Evolutionary conservation across 2,797 vertebrate genomes (phyloP).

Genomic region (Syngnathus acus): DNA sequence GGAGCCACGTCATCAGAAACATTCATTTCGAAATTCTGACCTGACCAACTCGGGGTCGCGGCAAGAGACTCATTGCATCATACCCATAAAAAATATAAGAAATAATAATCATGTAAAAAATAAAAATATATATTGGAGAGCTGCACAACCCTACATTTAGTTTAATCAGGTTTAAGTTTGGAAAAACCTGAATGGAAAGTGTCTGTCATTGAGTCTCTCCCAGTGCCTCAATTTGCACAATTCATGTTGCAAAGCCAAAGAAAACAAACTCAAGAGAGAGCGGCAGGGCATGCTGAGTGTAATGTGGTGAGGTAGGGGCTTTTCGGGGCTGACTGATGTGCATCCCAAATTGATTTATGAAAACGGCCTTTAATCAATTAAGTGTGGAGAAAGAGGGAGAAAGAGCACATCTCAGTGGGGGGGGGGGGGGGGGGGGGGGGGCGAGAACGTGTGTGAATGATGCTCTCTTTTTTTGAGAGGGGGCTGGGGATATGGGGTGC

Average conservation of each 20-base stretch:
- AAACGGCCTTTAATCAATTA: conserved; percentile 96
- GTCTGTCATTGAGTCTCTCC: conserved; percentile 22
- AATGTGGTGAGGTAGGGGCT: conserved; percentile 46
- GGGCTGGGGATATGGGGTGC: conserved; percentile 35
- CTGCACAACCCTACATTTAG: too few species aligned
- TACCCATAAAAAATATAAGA: too few species aligned
- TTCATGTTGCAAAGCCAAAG: conserved; percentile 50
- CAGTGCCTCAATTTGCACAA: conserved; percentile 46
- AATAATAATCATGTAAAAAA: too few species aligned
- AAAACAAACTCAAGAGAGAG: conserved; percentile 52
- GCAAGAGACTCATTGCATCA: too few species aligned
- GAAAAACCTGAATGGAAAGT: conserved; percentile 30
- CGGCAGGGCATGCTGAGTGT: conserved; percentile 60
- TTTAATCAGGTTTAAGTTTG: neutral
- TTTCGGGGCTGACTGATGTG: conserved; percentile 99
- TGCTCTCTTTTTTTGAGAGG: conserved; percentile 23
- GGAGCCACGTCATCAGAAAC: neutral
- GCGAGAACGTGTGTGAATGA: conserved; percentile 40
- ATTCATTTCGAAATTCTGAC: neutral
- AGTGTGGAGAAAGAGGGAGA: conserved; percentile 82
- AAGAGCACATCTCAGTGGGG: conserved; percentile 39
- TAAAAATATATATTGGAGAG: too few species aligned
- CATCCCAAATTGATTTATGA: conserved; percentile 99
- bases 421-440: conserved; percentile 23
- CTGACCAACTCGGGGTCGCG: too few species aligned